Conservation (phyloP, 92 coral and sea anemone genomes). For the Desmophyllum pertusum region DNA sequence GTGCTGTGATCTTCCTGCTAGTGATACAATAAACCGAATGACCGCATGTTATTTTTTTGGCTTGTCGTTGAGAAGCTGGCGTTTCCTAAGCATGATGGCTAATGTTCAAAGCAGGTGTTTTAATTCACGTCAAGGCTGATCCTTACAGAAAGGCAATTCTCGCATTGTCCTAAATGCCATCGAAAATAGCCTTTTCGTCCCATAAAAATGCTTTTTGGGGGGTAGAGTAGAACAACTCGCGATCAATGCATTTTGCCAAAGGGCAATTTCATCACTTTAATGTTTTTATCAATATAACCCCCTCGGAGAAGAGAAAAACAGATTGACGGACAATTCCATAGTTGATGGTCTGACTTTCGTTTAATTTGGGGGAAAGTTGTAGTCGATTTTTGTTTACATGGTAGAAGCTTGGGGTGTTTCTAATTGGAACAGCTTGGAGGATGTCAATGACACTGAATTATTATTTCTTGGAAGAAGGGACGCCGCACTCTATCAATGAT, state of each 20-base stretch:
- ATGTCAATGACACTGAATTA: no score
- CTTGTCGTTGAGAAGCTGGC: background rate
- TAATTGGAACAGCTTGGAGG: no score
- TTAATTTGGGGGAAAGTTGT: background rate
- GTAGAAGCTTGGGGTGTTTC: background rate
- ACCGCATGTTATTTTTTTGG: no score
- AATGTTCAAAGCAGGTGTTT: background rate
- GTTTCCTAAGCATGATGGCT: background rate
- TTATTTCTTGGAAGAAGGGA: background rate
- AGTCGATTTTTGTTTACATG: background rate
- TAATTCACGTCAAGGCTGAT: background rate
- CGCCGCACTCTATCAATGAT: background rate
- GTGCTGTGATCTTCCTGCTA: background rate
- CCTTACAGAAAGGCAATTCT: background rate
- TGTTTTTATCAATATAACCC: background rate
- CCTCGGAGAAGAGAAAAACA: background rate
- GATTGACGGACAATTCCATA: background rate
- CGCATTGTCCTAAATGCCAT: background rate
- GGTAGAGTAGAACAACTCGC: background rate
- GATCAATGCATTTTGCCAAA: background rate
- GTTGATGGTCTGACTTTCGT: background rate
- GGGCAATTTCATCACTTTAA: background rate
- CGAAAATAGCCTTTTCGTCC: background rate
- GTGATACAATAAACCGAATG: background rate
- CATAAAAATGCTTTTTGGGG: background rate